Base-by-base conservation (phyloP, 2,888 invertebrate genomes). In the Aromia moschata region DNA sequence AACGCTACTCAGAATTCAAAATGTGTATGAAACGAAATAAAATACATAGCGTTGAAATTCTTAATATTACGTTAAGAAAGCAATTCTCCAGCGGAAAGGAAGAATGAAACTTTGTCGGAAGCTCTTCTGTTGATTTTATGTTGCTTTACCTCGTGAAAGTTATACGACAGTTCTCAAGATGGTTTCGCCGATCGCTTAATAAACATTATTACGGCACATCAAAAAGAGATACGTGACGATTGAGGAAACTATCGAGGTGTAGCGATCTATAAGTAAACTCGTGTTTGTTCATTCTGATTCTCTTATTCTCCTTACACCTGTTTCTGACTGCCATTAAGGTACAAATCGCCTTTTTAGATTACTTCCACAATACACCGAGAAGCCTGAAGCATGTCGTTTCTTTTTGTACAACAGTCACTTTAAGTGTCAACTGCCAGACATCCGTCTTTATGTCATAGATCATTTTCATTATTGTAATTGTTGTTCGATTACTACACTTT, bases 121-220 rank as follows among this genome's bases (percentile, higher is more conserved):
- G 33, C n/a, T 25, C 25, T 25, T 33, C 5, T 33, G 33, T 33
- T 33, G 33, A 33, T 33, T 33, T 33, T 33, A 33, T 33, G 33
- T 33, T 33, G 7, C 33, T 33, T 33, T n/a, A 33, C 33, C 33
- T 33, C 33, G n/a, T 33, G 33, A 33, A 33, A 33, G 33, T 33
- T 33, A 33, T 2, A 33, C 33, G 33, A 62, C 62, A 59, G 58
- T 60, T 58, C 40, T 56, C n/a, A 53, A 56, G 53, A 54, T 36
- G 58, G 54, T 60, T 61, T 54, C 53, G 33, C 30, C 53, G 49
- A 66, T 60, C 53, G 49, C 30, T 44, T 62, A 57, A 59, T 60
- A 65, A 66, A 66, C 66, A 62, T 62, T 59, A 61, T 63, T 56
- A 43, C 51, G 43, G 41, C 49, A 51, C 30, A 49, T 57, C 41